Evolutionary conservation across 2,888 invertebrate species (phyloP).

Genomic region (Troides aeacus): DNA sequence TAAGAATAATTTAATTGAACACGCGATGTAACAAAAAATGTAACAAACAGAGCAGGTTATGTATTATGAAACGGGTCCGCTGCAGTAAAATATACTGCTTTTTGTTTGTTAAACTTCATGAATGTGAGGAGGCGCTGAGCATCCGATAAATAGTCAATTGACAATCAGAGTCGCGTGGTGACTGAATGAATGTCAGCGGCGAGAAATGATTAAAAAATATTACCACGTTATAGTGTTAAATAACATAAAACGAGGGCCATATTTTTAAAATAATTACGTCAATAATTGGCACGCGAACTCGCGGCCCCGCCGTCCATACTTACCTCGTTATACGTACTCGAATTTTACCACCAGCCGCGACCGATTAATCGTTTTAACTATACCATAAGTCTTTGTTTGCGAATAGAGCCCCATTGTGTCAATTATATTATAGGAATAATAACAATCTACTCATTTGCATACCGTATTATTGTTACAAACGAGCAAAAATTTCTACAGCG

Average conservation of each 20-base stretch:
- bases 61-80: constrained; percentile 26
- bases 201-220: constrained; percentile 67
- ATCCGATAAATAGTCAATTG: constrained; percentile 63
- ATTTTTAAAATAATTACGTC: constrained; percentile 79
- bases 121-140: constrained; percentile 41
- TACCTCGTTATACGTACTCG: constrained; percentile 69
- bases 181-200: constrained; percentile 53
- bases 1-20: constrained; percentile 32
- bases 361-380: constrained; percentile 77
- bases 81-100: constrained; percentile 21
- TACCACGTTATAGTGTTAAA: constrained; percentile 66
- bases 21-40: constrained; percentile 17
- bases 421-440: constrained; percentile 68
- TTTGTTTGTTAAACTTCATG: constrained; percentile 38
- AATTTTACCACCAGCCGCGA: constrained; percentile 77
- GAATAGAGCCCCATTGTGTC: constrained; percentile 60
- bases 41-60: constrained; percentile 24
- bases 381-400: constrained; percentile 72
- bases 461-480: constrained; percentile 30
- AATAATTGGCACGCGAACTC: constrained; percentile 76
- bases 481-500: constrained; percentile 9
- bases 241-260: constrained; percentile 69
- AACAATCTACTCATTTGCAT: constrained; percentile 67
- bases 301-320: constrained; percentile 50
- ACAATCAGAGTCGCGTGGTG: constrained; percentile 56